Conservation (phyloP, 2,888 invertebrate genomes). For the Dicyrtomina minuta region DNA sequence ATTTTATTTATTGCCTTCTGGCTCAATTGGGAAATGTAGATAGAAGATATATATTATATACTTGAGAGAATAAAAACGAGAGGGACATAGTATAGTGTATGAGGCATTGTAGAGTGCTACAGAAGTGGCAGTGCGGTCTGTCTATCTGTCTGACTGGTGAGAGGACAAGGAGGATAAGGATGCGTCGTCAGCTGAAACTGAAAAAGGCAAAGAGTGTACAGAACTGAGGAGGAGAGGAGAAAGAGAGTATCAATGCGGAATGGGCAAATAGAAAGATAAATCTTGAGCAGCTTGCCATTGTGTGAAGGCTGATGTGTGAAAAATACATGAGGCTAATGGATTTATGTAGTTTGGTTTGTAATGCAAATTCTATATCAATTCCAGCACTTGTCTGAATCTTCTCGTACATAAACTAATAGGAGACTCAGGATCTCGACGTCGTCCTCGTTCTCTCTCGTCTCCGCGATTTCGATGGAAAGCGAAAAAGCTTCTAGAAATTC, state of each 20-base stretch:
- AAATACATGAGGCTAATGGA: constrained; percentile 28
- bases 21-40: no score
- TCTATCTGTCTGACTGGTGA: no score
- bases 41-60: no score
- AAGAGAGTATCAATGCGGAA: constrained; percentile 5
- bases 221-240: not conserved
- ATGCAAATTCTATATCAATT: constrained; percentile 26
- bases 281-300: constrained; percentile 28
- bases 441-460: constrained; percentile 8
- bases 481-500: no score
- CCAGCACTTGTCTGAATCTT: not conserved
- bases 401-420: not conserved
- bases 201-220: not conserved
- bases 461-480: no score
- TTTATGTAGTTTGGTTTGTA: constrained; percentile 27
- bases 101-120: no score
- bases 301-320: constrained; percentile 24
- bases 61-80: no score
- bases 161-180: constrained; percentile 3
- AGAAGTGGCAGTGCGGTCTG: not conserved
- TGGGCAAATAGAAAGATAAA: constrained; percentile 29
- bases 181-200: not conserved
- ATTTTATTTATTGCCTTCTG: no score
- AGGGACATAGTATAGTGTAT: no score
- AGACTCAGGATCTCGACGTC: no score